Evolutionary conservation across 2,113 vertebrate species (phyloP), one percentile per base, ranked within the genome.

Genomic region (Sebastes fasciatus): DNA sequence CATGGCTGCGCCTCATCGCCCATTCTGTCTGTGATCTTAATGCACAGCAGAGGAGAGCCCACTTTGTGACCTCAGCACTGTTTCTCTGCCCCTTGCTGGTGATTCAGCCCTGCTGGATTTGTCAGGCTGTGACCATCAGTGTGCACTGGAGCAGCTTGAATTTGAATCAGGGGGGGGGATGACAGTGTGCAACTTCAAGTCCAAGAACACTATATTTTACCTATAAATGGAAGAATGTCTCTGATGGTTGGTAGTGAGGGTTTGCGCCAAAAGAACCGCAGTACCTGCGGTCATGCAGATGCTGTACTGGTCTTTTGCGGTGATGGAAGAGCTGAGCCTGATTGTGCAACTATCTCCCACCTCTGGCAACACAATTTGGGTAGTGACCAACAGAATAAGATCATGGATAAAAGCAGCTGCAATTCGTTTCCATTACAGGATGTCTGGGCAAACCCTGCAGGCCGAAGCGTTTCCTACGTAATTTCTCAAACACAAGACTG

Each of bases 341-440:
- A 45, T n/a, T 43, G 40, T 64, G 21, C 11, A 34, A 62, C 19
- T 8, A 65, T 52, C 46, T 52, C 34, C 61, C 65, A 75, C 19
- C 60, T 71, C 52, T 34, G 82, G 68, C 48, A 13, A 58, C 68
- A 74, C 8, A 52, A 49, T 67, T 61, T 76, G 79, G 45, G 58
- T 34, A 13, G 65, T 58, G 63, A 75, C 58, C 75, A 83, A 71
- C 57, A 74, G 57, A 74, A 55, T n/a, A 68, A 48, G 58, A 61
- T 70, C n/a, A 5, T 57, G 76, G 23, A 46, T 52, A 62, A 57
- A 76, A 66, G 52, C 73, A 73, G 63, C 43, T 78, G 54, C 12
- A 52, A 64, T 77, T 69, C 1, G 3, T 80, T 72, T 78, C 42
- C 10, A 10, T 81, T 68, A n/a, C 66, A 81, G 63, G 63, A 80